These are phyloP conservation scores for Blennius ocellaris DNA, from an alignment of 2,113 vertebrate genomes.

Conservation along the genomic window DNA sequence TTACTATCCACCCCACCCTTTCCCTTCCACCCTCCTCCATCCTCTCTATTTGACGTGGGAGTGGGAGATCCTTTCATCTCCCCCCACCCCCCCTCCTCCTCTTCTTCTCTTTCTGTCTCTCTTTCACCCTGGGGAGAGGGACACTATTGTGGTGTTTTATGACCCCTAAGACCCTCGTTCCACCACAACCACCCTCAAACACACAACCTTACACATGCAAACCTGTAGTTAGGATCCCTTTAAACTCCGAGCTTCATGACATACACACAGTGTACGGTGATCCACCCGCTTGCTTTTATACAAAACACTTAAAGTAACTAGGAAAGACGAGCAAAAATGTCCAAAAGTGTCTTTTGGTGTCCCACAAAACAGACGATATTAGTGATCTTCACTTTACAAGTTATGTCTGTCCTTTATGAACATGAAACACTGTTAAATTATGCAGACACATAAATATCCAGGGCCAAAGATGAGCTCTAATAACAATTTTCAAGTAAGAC, in stretches of 20 bases:
- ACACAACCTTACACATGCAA: slow-evolving; percentile 51
- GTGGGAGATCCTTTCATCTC: slow-evolving; percentile 81
- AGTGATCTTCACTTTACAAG: too few species aligned
- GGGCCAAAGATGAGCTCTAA: slow-evolving; percentile 85
- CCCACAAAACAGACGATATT: too few species aligned
- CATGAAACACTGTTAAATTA: slow-evolving; percentile 18
- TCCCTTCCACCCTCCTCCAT: slow-evolving; percentile 19
- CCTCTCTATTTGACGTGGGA: slow-evolving; percentile 66
- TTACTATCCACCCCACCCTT: slow-evolving; percentile 12
- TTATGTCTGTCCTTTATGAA: too few species aligned
- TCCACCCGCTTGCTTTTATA: too few species aligned
- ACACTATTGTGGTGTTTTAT: slow-evolving; percentile 79
- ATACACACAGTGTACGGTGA: background rate
- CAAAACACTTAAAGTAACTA: too few species aligned
- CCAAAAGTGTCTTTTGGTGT: too few species aligned
- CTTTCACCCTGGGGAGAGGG: slow-evolving; percentile 74
- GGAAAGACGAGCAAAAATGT: too few species aligned
- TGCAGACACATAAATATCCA: slow-evolving; percentile 49
- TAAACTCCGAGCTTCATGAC: slow-evolving; percentile 1
- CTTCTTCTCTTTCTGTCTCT: slow-evolving; percentile 66
- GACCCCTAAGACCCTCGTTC: slow-evolving; percentile 67
- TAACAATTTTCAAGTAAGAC: slow-evolving; percentile 85
- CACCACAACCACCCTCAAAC: slow-evolving; percentile 45
- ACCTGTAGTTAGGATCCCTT: slow-evolving; percentile 41
- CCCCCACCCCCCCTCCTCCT: slow-evolving; percentile 53